A percentile compares a stretch with the other conserved stretches of the same genome.
Conservation (phyloP, 2,888 invertebrate genomes). For the Papilio elwesi region DNA sequence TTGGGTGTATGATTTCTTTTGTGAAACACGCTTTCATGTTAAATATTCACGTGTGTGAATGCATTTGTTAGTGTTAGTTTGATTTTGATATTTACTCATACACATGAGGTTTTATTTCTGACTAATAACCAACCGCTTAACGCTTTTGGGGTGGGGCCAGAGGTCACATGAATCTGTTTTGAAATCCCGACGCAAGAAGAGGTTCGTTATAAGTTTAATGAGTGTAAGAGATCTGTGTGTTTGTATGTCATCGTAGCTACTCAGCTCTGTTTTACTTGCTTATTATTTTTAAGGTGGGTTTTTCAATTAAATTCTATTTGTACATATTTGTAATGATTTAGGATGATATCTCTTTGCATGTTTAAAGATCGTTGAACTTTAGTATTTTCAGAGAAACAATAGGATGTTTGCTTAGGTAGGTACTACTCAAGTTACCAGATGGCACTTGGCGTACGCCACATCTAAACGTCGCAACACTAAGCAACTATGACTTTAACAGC, state of each 20-base stretch:
- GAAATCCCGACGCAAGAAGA: not conserved
- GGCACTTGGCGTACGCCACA: not conserved
- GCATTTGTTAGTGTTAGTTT: constrained; percentile 28
- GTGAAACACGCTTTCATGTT: constrained; percentile 39
- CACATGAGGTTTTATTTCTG: not conserved
- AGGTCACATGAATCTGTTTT: no score
- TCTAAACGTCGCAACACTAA: not conserved
- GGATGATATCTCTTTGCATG: no score
- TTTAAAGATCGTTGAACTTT: no score
- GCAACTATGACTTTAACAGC: not conserved
- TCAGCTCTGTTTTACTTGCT: no score
- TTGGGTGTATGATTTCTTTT: constrained; percentile 41
- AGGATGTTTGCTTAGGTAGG: not conserved
- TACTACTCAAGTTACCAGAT: no score
- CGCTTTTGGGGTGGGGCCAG: constrained; percentile 3
- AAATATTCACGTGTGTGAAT: constrained; percentile 27
- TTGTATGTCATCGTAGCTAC: no score
- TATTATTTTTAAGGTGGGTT: no score
- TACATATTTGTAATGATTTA: no score
- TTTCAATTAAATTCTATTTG: no score
- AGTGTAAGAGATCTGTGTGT: no score
- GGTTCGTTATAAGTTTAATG: no score
- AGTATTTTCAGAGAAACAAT: not conserved
- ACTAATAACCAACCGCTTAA: not conserved
- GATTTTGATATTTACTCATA: constrained; percentile 25